phyloP scores from a whole-genome alignment of 2,797 vertebrate species.

The Megaceryle alcyon region DNA sequence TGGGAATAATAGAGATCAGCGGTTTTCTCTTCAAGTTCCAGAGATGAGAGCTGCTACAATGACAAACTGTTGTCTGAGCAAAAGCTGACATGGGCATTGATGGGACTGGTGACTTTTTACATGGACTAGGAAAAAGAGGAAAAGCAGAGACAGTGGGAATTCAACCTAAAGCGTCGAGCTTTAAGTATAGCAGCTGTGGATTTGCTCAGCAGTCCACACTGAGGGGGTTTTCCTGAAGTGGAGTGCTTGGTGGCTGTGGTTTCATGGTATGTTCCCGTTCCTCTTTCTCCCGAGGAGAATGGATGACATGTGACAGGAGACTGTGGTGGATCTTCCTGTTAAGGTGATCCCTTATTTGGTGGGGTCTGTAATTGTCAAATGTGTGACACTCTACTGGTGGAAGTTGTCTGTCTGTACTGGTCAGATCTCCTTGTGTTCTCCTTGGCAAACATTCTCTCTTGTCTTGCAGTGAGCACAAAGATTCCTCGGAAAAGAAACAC shows the following conservation, averaged over 20 bases:
- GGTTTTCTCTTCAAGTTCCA: conserved; percentile 59
- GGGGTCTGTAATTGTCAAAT: not conserved
- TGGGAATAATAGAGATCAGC: conserved; percentile 58
- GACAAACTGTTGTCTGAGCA: conserved; percentile 46
- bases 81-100: conserved; percentile 36
- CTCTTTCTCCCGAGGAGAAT: not conserved
- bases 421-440: conserved; percentile 26
- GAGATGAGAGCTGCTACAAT: conserved; percentile 55
- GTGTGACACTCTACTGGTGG: not conserved
- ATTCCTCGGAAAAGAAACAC: conserved; percentile 95
- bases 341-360: not conserved
- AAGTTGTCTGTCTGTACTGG: not conserved
- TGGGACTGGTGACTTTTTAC: not conserved
- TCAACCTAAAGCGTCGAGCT: not conserved
- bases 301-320: not conserved
- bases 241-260: not conserved
- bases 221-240: not conserved
- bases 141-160: not conserved
- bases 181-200: not conserved
- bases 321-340: not conserved
- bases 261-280: not conserved
- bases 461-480: conserved; percentile 90
- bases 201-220: not conserved
- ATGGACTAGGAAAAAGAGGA: not conserved
- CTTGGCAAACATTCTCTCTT: conserved; percentile 38